These are phyloP conservation scores for Spisula solida DNA, from an alignment of 2,888 invertebrate species.

Conservation along the genomic window DNA sequence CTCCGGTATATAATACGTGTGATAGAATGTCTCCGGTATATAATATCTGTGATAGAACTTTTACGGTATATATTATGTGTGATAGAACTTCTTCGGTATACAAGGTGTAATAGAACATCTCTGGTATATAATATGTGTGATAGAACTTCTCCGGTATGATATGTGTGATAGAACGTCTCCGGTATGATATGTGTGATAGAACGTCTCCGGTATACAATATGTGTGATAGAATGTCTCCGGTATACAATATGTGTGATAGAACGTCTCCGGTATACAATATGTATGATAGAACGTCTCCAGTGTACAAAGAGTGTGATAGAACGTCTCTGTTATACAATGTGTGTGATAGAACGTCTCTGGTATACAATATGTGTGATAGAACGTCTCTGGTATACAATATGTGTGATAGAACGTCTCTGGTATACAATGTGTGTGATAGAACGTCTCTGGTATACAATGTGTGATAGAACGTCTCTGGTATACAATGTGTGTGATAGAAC, in stretches of 20 bases:
- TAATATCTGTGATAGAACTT: too few species aligned
- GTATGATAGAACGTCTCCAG: background rate
- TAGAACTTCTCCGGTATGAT: background rate
- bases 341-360: too few species aligned
- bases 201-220: background rate
- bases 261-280: background rate
- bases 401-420: background rate
- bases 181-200: background rate
- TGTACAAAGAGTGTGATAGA: too few species aligned
- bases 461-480: background rate
- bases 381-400: background rate
- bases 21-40: too few species aligned
- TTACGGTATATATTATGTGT: too few species aligned
- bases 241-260: background rate
- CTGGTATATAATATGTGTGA: background rate
- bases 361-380: too few species aligned
- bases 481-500: background rate
- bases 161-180: background rate
- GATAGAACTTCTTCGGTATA: too few species aligned
- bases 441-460: background rate
- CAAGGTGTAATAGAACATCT: too few species aligned
- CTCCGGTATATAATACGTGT: too few species aligned
- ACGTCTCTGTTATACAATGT: too few species aligned
- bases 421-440: background rate
- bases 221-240: too few species aligned